These are phyloP conservation scores for Uropsilus gracilis DNA, from an alignment of 2,113 vertebrate genomes.

Conservation along the genomic window DNA sequence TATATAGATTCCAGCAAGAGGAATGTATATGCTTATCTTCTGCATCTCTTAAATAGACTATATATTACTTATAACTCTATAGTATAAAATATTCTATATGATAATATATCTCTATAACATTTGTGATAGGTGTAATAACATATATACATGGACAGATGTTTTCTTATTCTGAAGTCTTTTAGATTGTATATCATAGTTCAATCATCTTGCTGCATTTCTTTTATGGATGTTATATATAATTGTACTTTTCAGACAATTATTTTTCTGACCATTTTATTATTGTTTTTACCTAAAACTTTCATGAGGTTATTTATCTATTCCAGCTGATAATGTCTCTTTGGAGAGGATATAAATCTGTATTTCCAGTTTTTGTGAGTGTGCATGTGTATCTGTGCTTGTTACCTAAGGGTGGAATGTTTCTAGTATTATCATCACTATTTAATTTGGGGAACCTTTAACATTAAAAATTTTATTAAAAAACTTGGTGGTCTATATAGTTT, in stretches of 20 bases:
- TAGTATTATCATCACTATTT: background rate
- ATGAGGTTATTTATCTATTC: background rate
- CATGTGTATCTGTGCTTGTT: background rate
- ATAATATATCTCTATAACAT: too few species aligned
- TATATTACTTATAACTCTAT: background rate
- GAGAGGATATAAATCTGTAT: background rate
- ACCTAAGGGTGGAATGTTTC: background rate
- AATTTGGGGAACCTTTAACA: background rate
- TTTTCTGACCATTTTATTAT: background rate
- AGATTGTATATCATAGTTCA: background rate
- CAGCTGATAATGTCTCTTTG: background rate
- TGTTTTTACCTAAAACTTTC: constrained; percentile 2
- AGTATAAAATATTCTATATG: too few species aligned
- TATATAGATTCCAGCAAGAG: too few species aligned
- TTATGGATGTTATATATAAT: too few species aligned
- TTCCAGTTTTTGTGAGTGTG: background rate
- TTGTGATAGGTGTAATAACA: too few species aligned
- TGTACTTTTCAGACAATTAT: background rate
- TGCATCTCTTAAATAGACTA: background rate
- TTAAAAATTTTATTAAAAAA: too few species aligned
- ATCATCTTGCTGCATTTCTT: background rate
- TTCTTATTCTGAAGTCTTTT: too few species aligned
- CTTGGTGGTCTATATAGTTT: background rate
- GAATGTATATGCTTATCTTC: background rate
- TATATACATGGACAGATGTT: too few species aligned